Conservation (phyloP, 2,113 vertebrate species). For the Prionailurus viverrinus region DNA sequence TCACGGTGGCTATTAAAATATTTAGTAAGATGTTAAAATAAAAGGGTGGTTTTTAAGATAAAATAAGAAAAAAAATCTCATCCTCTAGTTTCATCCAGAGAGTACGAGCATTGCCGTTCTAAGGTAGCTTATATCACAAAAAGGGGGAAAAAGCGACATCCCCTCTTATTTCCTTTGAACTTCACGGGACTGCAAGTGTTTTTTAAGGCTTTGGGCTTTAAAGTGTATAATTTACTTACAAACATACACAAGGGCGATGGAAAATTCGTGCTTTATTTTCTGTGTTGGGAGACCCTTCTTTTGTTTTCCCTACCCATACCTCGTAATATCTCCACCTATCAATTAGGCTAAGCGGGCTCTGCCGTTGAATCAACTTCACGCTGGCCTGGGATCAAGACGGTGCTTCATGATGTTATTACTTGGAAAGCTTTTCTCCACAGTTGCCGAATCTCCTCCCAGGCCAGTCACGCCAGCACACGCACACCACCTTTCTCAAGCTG, state of each 20-base stretch:
- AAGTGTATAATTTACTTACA: conserved; percentile 39
- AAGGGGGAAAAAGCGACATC: background rate
- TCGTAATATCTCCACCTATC: conserved; percentile 63
- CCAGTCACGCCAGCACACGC: background rate
- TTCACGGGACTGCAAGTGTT: background rate
- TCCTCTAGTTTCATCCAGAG: conserved; percentile 3
- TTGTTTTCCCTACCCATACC: conserved; percentile 1
- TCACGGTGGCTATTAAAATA: no score
- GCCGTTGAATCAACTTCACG: conserved; percentile 57
- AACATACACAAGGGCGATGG: background rate
- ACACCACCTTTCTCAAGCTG: background rate
- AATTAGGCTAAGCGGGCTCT: conserved; percentile 4
- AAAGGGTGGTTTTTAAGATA: background rate
- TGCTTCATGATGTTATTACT: conserved; percentile 69
- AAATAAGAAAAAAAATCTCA: background rate
- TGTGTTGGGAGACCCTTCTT: background rate
- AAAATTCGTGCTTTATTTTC: conserved; percentile 50
- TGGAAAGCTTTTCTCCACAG: conserved; percentile 39
- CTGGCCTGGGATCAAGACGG: conserved; percentile 38
- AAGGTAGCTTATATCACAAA: background rate
- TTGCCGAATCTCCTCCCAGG: conserved; percentile 32
- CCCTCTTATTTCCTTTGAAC: background rate
- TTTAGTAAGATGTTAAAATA: no score
- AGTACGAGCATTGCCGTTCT: background rate
- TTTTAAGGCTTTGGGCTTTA: conserved; percentile 21